A percentile compares a stretch with the other conserved stretches of the same genome.
These are phyloP conservation scores for Melanostoma scalare DNA, from an alignment of 2,888 invertebrate genomes.

Conservation along the genomic window DNA sequence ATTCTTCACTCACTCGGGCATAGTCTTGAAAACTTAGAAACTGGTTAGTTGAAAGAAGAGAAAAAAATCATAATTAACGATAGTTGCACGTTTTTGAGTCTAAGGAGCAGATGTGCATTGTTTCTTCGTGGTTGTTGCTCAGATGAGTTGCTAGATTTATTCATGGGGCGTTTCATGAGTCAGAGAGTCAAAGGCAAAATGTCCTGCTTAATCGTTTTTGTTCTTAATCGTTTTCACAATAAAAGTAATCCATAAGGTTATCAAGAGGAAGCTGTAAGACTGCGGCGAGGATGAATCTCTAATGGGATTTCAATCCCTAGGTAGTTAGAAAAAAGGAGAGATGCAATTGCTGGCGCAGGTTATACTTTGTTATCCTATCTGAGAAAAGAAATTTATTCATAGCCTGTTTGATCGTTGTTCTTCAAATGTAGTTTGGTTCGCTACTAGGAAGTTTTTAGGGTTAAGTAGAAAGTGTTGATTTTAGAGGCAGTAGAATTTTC, in stretches of 20 bases:
- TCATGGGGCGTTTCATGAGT: slow-evolving; percentile 66
- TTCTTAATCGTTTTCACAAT: slow-evolving; percentile 23
- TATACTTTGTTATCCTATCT: too few species aligned
- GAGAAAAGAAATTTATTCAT: too few species aligned
- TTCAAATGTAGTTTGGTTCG: too few species aligned
- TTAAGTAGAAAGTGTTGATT: too few species aligned
- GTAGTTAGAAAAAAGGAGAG: too few species aligned
- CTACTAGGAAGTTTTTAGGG: too few species aligned
- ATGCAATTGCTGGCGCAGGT: too few species aligned
- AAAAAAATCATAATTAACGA: slow-evolving; percentile 69
- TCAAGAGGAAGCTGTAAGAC: slow-evolving; percentile 14
- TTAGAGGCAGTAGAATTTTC: too few species aligned
- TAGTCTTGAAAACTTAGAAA: slow-evolving; percentile 27
- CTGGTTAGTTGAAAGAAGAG: slow-evolving; percentile 45
- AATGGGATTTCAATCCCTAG: too few species aligned
- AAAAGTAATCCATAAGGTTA: slow-evolving; percentile 11
- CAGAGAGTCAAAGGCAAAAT: slow-evolving; percentile 40
- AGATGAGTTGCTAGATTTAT: slow-evolving; percentile 60
- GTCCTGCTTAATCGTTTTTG: slow-evolving; percentile 30
- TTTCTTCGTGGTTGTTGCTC: slow-evolving; percentile 2
- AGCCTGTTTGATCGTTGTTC: too few species aligned
- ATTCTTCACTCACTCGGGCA: slow-evolving; percentile 23
- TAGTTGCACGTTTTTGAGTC: slow-evolving; percentile 58
- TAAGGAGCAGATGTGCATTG: slow-evolving; percentile 59
- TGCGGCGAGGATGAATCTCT: not conserved